Conservation (phyloP, 2,797 vertebrate species). For the Paramormyrops hopkinsi region DNA sequence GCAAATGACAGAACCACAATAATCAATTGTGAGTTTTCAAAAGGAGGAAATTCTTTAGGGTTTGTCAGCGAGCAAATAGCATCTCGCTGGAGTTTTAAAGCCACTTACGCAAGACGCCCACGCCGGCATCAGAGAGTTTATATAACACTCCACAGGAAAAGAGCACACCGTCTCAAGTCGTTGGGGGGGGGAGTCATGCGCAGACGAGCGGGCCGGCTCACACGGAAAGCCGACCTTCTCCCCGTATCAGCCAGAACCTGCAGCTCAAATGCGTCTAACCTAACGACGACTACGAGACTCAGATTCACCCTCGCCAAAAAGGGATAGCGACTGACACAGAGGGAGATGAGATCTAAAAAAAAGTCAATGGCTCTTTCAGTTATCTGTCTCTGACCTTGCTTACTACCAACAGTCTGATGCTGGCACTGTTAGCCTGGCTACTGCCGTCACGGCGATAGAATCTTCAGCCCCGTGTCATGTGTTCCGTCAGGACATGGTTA, state of each 20-base stretch:
- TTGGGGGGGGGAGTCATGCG: not conserved
- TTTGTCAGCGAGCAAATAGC: slow-evolving; percentile 6
- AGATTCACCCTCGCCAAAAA: not conserved
- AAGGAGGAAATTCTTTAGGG: not conserved
- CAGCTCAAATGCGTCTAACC: not conserved
- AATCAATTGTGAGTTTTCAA: not conserved
- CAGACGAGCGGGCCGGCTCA: not conserved
- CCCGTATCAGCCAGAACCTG: not conserved
- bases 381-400: not conserved
- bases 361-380: not conserved
- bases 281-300: not conserved
- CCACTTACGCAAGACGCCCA: slow-evolving; percentile 22
- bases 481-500: not conserved
- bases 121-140: slow-evolving; percentile 13
- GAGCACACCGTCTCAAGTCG: slow-evolving; percentile 17
- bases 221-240: not conserved
- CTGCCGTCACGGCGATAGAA: not conserved
- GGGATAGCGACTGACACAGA: not conserved
- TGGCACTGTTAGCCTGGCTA: not conserved
- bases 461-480: not conserved
- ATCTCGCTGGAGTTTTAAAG: slow-evolving; percentile 14
- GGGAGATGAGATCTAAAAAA: not conserved
- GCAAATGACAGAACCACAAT: not conserved
- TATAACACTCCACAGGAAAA: slow-evolving; percentile 15
- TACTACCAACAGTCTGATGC: not conserved